phyloP scores from a whole-genome alignment of 2,797 vertebrate genomes.

The Aplochiton taeniatus region DNA sequence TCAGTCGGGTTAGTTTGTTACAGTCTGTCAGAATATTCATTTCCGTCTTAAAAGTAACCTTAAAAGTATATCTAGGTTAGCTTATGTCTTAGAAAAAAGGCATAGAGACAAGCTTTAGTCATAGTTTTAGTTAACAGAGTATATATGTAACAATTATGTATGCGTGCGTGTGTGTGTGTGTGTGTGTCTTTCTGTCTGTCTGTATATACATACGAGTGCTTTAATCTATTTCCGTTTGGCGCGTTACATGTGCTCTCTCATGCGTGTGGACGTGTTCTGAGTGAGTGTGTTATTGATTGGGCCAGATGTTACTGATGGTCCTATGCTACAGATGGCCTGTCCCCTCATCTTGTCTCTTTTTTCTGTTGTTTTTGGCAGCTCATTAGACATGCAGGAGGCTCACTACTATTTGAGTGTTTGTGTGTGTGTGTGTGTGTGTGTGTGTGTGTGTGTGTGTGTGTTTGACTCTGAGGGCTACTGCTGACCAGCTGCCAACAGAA shows the following conservation, averaged over 20 bases:
- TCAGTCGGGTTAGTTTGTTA: too few species aligned
- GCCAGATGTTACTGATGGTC: constrained; percentile 52
- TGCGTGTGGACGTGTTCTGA: constrained; percentile 23
- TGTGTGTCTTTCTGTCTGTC: constrained; percentile 17
- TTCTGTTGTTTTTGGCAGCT: constrained; percentile 50
- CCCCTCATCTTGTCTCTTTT: constrained; percentile 49
- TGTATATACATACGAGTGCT: constrained; percentile 1
- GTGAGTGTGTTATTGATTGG: constrained; percentile 56
- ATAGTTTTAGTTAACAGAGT: too few species aligned
- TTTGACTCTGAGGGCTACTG: constrained; percentile 40
- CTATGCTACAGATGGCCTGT: constrained; percentile 60
- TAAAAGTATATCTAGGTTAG: too few species aligned
- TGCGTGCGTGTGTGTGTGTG: neutral
- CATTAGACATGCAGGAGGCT: constrained; percentile 64
- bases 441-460: constrained; percentile 14
- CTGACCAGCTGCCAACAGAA: constrained; percentile 65
- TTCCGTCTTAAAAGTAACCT: too few species aligned
- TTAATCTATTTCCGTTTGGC: neutral
- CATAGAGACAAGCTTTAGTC: too few species aligned
- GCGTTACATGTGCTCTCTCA: constrained; percentile 14
- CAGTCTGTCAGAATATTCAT: too few species aligned
- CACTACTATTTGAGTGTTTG: constrained; percentile 38
- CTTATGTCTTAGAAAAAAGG: too few species aligned
- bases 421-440: constrained; percentile 1
- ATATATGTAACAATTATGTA: neutral